Evolutionary conservation across 1,140 invertebrate genomes (phyloP).

Genomic region (Polypedilum vanderplanki): DNA sequence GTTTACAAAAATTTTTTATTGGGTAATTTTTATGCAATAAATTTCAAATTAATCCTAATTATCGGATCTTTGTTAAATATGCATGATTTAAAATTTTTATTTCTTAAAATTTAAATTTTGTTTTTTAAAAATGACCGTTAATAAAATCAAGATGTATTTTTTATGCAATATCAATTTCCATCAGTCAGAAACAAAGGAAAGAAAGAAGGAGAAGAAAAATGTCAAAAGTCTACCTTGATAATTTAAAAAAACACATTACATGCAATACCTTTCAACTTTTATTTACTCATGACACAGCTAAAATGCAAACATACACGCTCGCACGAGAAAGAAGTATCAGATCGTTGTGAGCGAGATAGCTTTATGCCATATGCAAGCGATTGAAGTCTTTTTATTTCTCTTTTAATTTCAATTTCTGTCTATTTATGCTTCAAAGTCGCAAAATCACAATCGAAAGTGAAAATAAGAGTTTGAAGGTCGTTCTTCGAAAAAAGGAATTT

Average conservation of each 20-base stretch:
- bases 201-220: neutral
- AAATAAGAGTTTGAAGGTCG: neutral
- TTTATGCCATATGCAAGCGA: neutral
- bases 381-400: neutral
- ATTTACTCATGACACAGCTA: neutral
- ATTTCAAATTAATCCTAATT: no score
- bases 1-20: no score
- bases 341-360: neutral
- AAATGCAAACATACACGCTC: neutral
- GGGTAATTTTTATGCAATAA: no score
- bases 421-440: neutral
- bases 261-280: slow-evolving; percentile 13
- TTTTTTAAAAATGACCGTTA: no score
- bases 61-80: no score
- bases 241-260: neutral
- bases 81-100: no score
- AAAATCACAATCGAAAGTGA: neutral
- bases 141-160: no score
- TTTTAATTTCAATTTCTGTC: neutral
- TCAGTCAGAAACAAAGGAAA: neutral
- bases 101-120: no score
- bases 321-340: neutral
- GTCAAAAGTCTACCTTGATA: slow-evolving; percentile 17
- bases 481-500: slow-evolving; percentile 6
- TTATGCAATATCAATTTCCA: no score